These are phyloP conservation scores for Lamellibrachia luymesi DNA, from an alignment of 1,140 invertebrate species.

Conservation along the genomic window DNA sequence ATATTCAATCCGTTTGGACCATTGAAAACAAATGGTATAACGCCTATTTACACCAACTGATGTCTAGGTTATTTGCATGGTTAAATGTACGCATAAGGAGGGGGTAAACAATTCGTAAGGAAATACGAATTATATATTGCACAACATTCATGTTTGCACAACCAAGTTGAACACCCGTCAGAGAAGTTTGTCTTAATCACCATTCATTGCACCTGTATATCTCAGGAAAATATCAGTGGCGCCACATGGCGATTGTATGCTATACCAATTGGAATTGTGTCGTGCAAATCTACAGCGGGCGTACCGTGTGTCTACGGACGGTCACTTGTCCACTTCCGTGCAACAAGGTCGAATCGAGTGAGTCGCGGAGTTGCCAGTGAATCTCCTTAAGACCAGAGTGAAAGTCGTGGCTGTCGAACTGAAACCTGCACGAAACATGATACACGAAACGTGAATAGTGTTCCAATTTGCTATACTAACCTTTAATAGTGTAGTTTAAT, in stretches of 20 bases:
- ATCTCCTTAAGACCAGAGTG: background rate
- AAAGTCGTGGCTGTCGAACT: background rate
- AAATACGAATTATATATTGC: no score
- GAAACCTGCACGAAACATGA: background rate
- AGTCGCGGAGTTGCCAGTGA: conserved; percentile 2
- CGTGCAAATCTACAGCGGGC: background rate
- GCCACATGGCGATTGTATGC: background rate
- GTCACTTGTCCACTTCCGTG: background rate
- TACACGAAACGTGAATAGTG: background rate
- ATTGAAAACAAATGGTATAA: no score
- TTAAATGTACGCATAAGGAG: no score
- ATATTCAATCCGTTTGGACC: no score
- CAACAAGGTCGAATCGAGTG: background rate
- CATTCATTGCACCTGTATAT: no score
- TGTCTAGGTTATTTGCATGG: no score
- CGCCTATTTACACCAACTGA: no score
- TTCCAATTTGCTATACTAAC: background rate
- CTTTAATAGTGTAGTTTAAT: background rate
- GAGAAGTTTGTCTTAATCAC: no score
- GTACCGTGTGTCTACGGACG: conserved; percentile 7
- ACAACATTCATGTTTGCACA: no score
- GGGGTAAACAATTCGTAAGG: no score
- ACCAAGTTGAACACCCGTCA: no score
- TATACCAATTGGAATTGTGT: background rate
- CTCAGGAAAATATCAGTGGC: no score